Conservation (phyloP, 2,113 vertebrate species). For the Aspiorhynchus laticeps region DNA sequence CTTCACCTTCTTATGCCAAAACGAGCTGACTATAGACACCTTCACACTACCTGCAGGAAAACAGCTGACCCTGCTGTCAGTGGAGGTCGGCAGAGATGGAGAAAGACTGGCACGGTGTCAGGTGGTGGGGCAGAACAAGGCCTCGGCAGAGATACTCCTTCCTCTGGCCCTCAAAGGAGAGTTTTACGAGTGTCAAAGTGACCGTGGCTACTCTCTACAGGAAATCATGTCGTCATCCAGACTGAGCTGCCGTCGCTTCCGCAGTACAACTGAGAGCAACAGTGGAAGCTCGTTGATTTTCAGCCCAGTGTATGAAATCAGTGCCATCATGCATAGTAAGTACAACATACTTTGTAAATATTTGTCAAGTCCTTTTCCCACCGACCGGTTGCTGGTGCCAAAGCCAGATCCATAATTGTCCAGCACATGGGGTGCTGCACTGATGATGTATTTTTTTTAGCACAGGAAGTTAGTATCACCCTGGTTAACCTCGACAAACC, state of each 20-base stretch:
- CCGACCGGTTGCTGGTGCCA: not conserved
- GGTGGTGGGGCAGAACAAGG: constrained; percentile 49
- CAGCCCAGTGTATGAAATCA: constrained; percentile 79
- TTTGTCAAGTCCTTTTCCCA: not conserved
- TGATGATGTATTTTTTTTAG: not conserved
- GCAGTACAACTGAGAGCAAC: constrained; percentile 58
- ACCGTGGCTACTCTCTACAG: constrained; percentile 67
- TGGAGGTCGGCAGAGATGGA: constrained; percentile 42
- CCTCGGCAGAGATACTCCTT: constrained; percentile 60
- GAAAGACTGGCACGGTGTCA: constrained; percentile 68
- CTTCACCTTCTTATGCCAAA: constrained; percentile 70
- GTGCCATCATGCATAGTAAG: constrained; percentile 87
- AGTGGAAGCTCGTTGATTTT: constrained; percentile 63
- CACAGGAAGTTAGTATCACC: not conserved
- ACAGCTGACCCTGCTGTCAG: constrained; percentile 66
- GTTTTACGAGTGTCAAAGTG: constrained; percentile 64
- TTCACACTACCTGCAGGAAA: constrained; percentile 60
- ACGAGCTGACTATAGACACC: constrained; percentile 63
- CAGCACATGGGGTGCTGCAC: not conserved
- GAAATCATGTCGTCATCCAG: constrained; percentile 72
- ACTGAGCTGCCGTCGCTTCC: constrained; percentile 62
- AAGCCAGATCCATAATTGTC: not conserved
- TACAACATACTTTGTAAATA: not conserved
- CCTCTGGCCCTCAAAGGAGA: constrained; percentile 68
- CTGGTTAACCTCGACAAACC: not conserved